Conservation (phyloP, 2,888 invertebrate species). For the Heliconius aoede region DNA sequence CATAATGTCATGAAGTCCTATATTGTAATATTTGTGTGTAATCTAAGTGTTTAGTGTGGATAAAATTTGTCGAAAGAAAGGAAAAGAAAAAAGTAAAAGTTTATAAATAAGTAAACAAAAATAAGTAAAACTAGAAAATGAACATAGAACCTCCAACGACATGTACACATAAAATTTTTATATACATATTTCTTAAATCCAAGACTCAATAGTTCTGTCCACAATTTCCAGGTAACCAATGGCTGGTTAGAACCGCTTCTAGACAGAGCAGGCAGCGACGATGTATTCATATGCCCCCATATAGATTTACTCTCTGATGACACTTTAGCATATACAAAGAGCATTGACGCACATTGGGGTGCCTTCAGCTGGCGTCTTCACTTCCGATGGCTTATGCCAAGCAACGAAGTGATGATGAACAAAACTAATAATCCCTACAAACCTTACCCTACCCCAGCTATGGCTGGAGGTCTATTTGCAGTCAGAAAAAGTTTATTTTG, state of each 20-base stretch:
- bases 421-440: conserved; percentile 86
- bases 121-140: too few relatives aligned
- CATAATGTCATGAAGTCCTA: too few relatives aligned
- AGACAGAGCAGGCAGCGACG: conserved; percentile 80
- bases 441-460: conserved; percentile 92
- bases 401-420: conserved; percentile 85
- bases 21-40: too few relatives aligned
- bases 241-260: conserved; percentile 86
- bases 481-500: conserved; percentile 94
- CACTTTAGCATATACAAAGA: conserved; percentile 96
- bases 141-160: too few relatives aligned
- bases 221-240: conserved; percentile 72
- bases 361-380: conserved; percentile 99
- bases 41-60: too few relatives aligned
- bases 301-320: conserved; percentile 93
- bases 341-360: conserved; percentile 98
- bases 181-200: background rate
- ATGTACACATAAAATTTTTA: background rate
- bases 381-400: conserved; percentile 93
- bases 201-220: background rate
- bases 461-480: conserved; percentile 97
- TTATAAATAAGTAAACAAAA: too few relatives aligned
- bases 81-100: too few relatives aligned
- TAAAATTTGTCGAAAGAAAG: too few relatives aligned
- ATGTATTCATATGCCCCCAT: conserved; percentile 79